Percentiles rank a stretch among this genome's conserved stretches.
Conservation (phyloP, 2,888 invertebrate genomes). For the Eupithecia tripunctaria region DNA sequence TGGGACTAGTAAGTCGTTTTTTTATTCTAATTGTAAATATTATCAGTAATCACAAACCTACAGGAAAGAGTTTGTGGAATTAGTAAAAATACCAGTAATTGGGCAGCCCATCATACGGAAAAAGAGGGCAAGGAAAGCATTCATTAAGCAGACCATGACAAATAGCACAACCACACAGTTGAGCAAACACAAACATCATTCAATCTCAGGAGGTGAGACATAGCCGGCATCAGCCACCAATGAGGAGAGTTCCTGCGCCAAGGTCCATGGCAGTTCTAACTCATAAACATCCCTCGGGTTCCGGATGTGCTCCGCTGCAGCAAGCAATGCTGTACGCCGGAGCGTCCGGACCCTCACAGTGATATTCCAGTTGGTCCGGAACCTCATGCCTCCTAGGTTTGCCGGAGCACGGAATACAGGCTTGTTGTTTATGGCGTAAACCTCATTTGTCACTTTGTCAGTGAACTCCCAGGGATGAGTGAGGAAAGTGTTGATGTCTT, state of each 20-base stretch:
- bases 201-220: constrained; percentile 9
- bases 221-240: constrained; percentile 39
- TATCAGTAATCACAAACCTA: not conserved
- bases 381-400: constrained; percentile 62
- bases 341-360: constrained; percentile 82
- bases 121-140: not conserved
- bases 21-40: not conserved
- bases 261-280: constrained; percentile 72
- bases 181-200: constrained; percentile 25
- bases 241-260: constrained; percentile 66
- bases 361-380: constrained; percentile 78
- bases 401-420: constrained; percentile 75
- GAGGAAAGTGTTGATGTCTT: constrained; percentile 90
- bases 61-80: not conserved
- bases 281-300: constrained; percentile 59
- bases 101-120: not conserved
- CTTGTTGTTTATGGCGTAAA: constrained; percentile 83
- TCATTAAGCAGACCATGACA: not conserved
- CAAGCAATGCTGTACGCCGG: constrained; percentile 72
- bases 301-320: constrained; percentile 67
- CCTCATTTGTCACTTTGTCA: constrained; percentile 88
- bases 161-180: constrained; percentile 1
- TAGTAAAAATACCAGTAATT: not conserved
- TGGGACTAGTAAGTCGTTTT: not conserved
- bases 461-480: constrained; percentile 94